Percentiles rank a stretch among this genome's conserved stretches.
Conservation (phyloP, 2,113 vertebrate species). For the Microcebus tavaratra region DNA sequence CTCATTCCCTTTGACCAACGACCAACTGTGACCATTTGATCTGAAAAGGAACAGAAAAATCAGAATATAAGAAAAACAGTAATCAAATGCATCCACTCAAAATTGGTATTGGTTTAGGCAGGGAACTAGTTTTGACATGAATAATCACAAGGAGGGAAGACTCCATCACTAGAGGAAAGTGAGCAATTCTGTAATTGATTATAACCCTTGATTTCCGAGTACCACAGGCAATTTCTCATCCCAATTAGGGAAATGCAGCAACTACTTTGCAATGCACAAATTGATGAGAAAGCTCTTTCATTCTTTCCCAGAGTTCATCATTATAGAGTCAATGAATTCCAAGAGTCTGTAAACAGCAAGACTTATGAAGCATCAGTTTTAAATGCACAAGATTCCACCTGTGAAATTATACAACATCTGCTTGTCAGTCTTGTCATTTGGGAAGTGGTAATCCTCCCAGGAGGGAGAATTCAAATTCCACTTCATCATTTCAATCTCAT, state of each 20-base stretch:
- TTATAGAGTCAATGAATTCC: constrained; percentile 51
- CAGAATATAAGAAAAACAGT: neutral
- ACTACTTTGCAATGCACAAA: constrained; percentile 43
- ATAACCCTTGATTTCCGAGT: constrained; percentile 70
- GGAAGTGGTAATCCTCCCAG: constrained; percentile 40
- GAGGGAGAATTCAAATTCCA: constrained; percentile 15
- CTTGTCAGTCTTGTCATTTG: constrained; percentile 49
- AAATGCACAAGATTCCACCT: constrained; percentile 58
- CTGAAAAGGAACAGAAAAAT: constrained; percentile 79
- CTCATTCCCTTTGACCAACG: constrained; percentile 93
- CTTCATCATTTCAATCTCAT: constrained; percentile 58
- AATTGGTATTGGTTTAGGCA: neutral
- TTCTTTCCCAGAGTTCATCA: constrained; percentile 60
- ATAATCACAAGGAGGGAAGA: constrained; percentile 64
- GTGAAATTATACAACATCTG: constrained; percentile 73
- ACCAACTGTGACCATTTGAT: constrained; percentile 87
- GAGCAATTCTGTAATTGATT: constrained; percentile 71
- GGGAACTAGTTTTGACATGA: constrained; percentile 27
- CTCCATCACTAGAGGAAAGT: constrained; percentile 52
- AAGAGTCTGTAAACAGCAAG: constrained; percentile 47
- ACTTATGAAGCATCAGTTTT: constrained; percentile 53
- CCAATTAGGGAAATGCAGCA: constrained; percentile 65
- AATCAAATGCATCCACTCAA: neutral
- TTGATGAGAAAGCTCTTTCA: constrained; percentile 29
- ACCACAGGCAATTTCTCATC: constrained; percentile 27